These are phyloP conservation scores for Spodoptera frugiperda DNA, from an alignment of 1,140 invertebrate genomes.

Conservation along the genomic window DNA sequence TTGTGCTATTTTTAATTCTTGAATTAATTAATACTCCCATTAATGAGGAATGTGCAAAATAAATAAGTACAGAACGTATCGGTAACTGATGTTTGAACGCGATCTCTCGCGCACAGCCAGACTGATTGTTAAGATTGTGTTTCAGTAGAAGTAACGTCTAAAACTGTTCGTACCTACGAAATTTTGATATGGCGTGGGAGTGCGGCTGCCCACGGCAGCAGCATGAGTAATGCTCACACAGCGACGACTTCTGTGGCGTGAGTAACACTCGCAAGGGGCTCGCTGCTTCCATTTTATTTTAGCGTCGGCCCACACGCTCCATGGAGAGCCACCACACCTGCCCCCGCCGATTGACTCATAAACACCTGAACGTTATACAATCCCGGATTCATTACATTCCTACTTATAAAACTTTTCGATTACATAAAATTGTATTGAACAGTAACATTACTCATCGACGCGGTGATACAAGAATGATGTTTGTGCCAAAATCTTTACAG, in stretches of 20 bases:
- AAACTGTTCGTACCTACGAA: slow-evolving; percentile 69
- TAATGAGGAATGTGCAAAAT: slow-evolving; percentile 13
- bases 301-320: slow-evolving; percentile 69
- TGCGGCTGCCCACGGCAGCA: slow-evolving; percentile 64
- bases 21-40: background rate
- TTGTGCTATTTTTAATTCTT: background rate
- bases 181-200: slow-evolving; percentile 79
- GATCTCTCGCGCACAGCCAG: slow-evolving; percentile 27
- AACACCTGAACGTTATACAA: slow-evolving; percentile 82
- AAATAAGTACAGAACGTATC: background rate
- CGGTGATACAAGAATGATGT: background rate
- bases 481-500: background rate
- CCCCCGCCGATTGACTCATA: slow-evolving; percentile 65
- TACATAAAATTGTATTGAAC: slow-evolving; percentile 30
- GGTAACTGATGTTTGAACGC: slow-evolving; percentile 12
- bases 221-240: slow-evolving; percentile 76
- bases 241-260: slow-evolving; percentile 61
- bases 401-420: slow-evolving; percentile 31
- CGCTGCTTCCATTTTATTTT: slow-evolving; percentile 78
- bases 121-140: slow-evolving; percentile 58
- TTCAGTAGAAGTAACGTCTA: slow-evolving; percentile 59
- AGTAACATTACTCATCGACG: background rate
- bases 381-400: slow-evolving; percentile 66
- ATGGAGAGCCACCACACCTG: slow-evolving; percentile 77
- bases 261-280: slow-evolving; percentile 62